Conservation (phyloP, 2,113 vertebrate genomes). For the Pachypanchax playfairii region DNA sequence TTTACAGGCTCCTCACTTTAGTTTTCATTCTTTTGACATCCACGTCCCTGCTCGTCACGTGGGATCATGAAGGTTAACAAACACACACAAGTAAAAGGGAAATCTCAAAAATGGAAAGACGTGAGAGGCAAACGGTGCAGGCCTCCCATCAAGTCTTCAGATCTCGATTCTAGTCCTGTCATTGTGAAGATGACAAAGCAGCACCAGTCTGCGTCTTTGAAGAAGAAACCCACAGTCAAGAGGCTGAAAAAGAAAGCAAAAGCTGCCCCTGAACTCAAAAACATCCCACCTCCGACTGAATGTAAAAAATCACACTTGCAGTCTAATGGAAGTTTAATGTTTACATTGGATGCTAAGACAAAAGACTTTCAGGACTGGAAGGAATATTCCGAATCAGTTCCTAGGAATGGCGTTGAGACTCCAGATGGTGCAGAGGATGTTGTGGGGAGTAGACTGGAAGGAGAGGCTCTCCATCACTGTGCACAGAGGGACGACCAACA, state of each 20-base stretch:
- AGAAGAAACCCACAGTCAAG: slow-evolving; percentile 71
- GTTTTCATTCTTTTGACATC: slow-evolving; percentile 4
- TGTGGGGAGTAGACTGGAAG: slow-evolving; percentile 45
- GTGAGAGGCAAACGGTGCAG: slow-evolving; percentile 53
- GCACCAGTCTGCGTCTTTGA: slow-evolving; percentile 52
- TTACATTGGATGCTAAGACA: slow-evolving; percentile 39
- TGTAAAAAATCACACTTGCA: slow-evolving; percentile 23
- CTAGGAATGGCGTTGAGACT: slow-evolving; percentile 53
- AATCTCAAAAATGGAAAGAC: slow-evolving; percentile 75
- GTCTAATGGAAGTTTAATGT: slow-evolving; percentile 66
- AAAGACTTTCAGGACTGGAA: slow-evolving; percentile 70
- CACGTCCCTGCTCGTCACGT: background rate
- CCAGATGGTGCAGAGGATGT: background rate
- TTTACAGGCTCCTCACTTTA: slow-evolving; percentile 30
- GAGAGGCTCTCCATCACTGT: slow-evolving; percentile 59
- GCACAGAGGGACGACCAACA: slow-evolving; percentile 64
- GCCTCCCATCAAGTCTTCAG: slow-evolving; percentile 31
- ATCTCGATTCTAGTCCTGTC: slow-evolving; percentile 48
- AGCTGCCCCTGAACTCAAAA: slow-evolving; percentile 35
- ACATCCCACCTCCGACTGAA: slow-evolving; percentile 6
- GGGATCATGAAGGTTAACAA: slow-evolving; percentile 79
- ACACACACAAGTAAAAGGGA: slow-evolving; percentile 43
- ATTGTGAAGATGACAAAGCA: slow-evolving; percentile 53
- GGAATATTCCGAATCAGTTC: slow-evolving; percentile 58
- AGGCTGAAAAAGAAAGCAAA: slow-evolving; percentile 72